phyloP scores from a whole-genome alignment of 2,797 vertebrate genomes.

The Lithobates sylvaticus region DNA sequence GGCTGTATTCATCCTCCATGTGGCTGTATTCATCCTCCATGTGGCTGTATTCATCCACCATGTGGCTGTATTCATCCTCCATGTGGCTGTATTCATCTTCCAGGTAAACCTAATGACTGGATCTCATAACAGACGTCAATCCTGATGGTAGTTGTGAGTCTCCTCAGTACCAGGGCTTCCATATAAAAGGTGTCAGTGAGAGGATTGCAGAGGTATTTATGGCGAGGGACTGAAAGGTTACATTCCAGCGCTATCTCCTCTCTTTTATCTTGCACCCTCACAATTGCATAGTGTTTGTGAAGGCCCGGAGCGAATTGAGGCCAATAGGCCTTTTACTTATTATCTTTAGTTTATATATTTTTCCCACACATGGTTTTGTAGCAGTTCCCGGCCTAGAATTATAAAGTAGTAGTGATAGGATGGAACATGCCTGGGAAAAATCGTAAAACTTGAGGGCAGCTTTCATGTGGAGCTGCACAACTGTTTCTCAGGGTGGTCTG shows the following conservation, averaged over 20 bases:
- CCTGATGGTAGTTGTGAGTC: constrained; percentile 14
- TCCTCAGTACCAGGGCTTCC: constrained; percentile 13
- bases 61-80: neutral
- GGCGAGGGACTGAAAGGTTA: constrained; percentile 54
- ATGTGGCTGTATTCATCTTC: neutral
- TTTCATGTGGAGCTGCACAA: neutral
- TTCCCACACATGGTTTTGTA: constrained; percentile 24
- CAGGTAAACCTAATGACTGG: constrained; percentile 14
- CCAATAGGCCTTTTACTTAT: constrained; percentile 4
- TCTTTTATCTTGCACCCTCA: constrained; percentile 52
- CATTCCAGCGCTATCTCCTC: constrained; percentile 56
- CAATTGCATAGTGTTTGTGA: constrained; percentile 53
- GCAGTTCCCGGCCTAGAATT: neutral
- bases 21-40: neutral
- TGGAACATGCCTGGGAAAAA: neutral
- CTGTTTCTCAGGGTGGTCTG: neutral
- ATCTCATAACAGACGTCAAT: constrained; percentile 7
- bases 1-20: neutral
- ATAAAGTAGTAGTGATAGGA: neutral
- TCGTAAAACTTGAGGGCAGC: constrained; percentile 6
- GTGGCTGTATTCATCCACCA: neutral
- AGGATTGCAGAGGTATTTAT: constrained; percentile 60
- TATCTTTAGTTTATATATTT: constrained; percentile 22
- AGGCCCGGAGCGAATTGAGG: constrained; percentile 35
- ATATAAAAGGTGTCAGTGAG: constrained; percentile 51